Base-by-base conservation (phyloP, 2,888 invertebrate species). In the Spilarctia lutea region DNA sequence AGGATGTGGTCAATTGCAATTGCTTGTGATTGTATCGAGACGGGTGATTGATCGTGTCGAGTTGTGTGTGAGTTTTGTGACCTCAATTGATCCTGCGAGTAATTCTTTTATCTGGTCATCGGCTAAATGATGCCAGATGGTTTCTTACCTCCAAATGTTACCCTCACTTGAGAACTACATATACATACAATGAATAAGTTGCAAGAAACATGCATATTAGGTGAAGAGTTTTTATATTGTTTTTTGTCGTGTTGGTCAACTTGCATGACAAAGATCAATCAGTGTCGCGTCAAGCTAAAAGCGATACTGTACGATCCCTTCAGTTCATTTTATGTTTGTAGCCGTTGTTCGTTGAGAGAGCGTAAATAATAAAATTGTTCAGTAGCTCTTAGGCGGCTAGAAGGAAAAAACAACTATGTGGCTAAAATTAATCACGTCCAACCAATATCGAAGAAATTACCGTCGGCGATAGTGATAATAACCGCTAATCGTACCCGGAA, bases 1-100 rank as follows among this genome's bases (percentile, higher is more conserved):
- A 81, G 84, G 86, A 85, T 77, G 77, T 77, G 77, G 78, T 83
- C 86, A 85, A 81, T 86, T 86, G 83, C 76, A 70, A 84, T 85
- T 85, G 85, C 84, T 81, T 80, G 84, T 82, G 84, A 84, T 85
- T 80, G 82, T 82, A 84, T 85, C 83, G 86, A 76, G 75, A 65
- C 77, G 77, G 74, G 76, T 82, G 84, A 85, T 85, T 76, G 84
- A 85, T 85, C 77, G 77, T 73, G 81, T 82, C 68, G 76, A 68
- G 67, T 71, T 68, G 45, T 73, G 79, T 79, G 71, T 66, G 84
- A 78, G 76, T 76, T 76, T 67, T 71, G 63, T 78, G 77, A 83
- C 74, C 80, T 72, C 79, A 72, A 79, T 79, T 71, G 45, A 45
- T 74, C 68, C 56, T 30, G 63, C 65, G 68, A 75, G 66, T 73